Conservation (phyloP, 2,888 invertebrate species). For the Hydroisotoma schaefferi region DNA sequence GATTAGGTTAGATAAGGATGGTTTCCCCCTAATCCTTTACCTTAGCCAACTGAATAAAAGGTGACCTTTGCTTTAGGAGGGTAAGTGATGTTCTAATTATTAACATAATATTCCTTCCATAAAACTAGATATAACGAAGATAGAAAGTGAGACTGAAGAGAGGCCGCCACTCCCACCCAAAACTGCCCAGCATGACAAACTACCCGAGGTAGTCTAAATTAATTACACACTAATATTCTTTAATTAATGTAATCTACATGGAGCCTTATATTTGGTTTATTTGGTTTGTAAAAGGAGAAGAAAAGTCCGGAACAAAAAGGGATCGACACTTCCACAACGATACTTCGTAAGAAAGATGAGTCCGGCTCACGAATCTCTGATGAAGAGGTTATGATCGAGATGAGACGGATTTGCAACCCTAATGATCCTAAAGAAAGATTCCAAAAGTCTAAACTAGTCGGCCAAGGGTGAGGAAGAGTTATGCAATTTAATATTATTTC, state of each 20-base stretch:
- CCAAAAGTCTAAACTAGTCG: constrained; percentile 58
- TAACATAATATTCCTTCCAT: too few species aligned
- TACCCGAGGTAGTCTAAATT: too few species aligned
- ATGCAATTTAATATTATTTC: neutral
- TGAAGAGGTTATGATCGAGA: constrained; percentile 71
- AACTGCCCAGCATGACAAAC: too few species aligned
- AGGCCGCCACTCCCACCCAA: constrained; percentile 23
- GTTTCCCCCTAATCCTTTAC: too few species aligned
- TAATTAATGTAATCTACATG: neutral
- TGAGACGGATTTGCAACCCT: constrained; percentile 73
- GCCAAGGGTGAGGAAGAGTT: constrained; percentile 33
- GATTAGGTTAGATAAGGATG: too few species aligned
- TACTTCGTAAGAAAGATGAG: constrained; percentile 57
- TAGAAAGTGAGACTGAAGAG: too few species aligned
- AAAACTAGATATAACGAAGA: too few species aligned
- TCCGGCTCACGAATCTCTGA: constrained; percentile 60
- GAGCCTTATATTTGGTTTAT: neutral
- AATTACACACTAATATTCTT: neutral
- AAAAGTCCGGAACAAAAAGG: constrained; percentile 23
- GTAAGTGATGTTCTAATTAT: too few species aligned
- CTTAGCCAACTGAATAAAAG: too few species aligned
- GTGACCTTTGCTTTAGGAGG: too few species aligned
- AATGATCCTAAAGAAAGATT: constrained; percentile 79
- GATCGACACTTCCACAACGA: constrained; percentile 33
- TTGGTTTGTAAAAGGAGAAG: neutral